These are phyloP conservation scores for Euthynnus affinis DNA, from an alignment of 2,797 vertebrate genomes.

Conservation along the genomic window DNA sequence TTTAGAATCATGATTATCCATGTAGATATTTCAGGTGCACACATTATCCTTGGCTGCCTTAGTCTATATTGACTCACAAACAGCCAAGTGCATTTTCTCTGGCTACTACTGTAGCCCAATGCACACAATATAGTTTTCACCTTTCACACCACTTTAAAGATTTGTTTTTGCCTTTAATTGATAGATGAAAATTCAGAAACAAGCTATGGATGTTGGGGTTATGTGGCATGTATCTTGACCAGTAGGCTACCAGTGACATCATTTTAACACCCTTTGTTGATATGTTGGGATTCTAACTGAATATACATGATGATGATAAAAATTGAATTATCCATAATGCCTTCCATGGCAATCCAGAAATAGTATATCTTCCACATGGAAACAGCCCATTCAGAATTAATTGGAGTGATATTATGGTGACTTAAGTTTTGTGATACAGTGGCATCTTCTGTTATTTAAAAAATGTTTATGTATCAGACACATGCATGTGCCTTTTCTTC, in stretches of 20 bases:
- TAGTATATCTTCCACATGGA: background rate
- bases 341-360: background rate
- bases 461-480: no score
- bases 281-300: background rate
- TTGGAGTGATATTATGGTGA: no score
- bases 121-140: background rate
- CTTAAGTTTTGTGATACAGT: no score
- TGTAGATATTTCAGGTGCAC: conserved; percentile 8
- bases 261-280: background rate
- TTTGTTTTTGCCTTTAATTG: no score
- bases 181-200: no score
- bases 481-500: background rate
- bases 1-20: conserved; percentile 26
- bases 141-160: no score
- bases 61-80: conserved; percentile 1
- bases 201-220: no score
- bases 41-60: conserved; percentile 15
- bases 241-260: no score
- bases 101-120: background rate
- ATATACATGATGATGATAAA: background rate
- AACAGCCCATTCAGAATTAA: background rate
- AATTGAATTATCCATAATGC: background rate
- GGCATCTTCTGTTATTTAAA: background rate
- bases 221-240: no score
- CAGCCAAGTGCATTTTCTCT: background rate